These are phyloP conservation scores for Lymantria dispar DNA, from an alignment of 2,888 invertebrate genomes.

Conservation along the genomic window DNA sequence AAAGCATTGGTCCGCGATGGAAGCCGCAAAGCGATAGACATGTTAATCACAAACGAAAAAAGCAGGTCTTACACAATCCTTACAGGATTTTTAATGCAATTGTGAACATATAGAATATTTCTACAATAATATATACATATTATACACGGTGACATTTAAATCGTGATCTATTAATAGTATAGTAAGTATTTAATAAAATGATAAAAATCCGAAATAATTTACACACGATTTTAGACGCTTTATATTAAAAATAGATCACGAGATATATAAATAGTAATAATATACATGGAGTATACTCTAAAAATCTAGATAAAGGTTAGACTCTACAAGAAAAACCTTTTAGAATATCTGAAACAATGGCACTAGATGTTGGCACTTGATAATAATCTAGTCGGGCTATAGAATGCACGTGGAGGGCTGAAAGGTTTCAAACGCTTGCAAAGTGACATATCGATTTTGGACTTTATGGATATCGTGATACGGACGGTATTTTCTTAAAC, in stretches of 20 bases:
- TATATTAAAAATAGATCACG: neutral
- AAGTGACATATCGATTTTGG: slow-evolving; percentile 45
- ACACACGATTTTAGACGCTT: neutral
- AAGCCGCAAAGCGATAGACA: slow-evolving; percentile 77
- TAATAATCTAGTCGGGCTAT: slow-evolving; percentile 22
- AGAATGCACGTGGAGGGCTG: slow-evolving; percentile 15
- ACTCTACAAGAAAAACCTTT: slow-evolving; percentile 40
- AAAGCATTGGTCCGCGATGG: slow-evolving; percentile 74
- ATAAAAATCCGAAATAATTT: neutral
- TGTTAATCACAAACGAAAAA: slow-evolving; percentile 74
- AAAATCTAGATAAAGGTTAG: slow-evolving; percentile 46
- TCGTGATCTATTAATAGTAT: neutral
- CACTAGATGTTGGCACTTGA: slow-evolving; percentile 14
- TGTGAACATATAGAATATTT: neutral
- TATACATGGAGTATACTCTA: slow-evolving; percentile 46
- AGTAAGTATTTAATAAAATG: neutral
- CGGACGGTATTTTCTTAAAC: slow-evolving; percentile 66
- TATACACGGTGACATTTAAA: neutral
- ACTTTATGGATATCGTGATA: slow-evolving; percentile 39
- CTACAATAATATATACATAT: neutral
- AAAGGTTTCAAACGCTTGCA: slow-evolving; percentile 18
- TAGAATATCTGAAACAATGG: slow-evolving; percentile 24
- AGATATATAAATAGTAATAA: neutral
- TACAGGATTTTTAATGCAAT: slow-evolving; percentile 45
- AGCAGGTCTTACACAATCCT: slow-evolving; percentile 55